Evolutionary conservation across 1,140 invertebrate species (phyloP), one percentile per base, ranked within the genome.

Genomic region (Drosophila auraria): DNA sequence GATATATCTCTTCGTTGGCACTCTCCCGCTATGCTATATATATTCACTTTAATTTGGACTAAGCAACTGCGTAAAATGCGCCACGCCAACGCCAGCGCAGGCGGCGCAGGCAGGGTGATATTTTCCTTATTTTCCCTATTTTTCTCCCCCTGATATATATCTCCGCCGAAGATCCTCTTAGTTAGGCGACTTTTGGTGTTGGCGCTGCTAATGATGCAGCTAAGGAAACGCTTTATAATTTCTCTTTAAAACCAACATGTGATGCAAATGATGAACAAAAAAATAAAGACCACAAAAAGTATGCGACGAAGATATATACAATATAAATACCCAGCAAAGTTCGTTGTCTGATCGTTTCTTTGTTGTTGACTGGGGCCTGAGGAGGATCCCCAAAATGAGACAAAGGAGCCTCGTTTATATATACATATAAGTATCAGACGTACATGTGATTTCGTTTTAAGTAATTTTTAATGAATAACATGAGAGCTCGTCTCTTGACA

Each of bases 151-250:
- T 11, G 8, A 42, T 17, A 51, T 30, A 40, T 40, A 42, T 62
- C 47, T 69, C 30, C 49, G 23, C 20, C 53, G 42, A 68, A 63
- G 58, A 68, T 68, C 30, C 68, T 57, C 54, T 30, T 89, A 89
- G 84, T 87, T 84, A 90, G 84, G 86, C 63, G 86, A 90, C 86
- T 91, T 90, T 91, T 90, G 86, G 86, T 90, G 86, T 90, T 90
- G 87, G 87, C 87, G 86, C 79, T 90, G 86, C 86, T 90, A 90
- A 90, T 90, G 86, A 90, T 90, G 86, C 86, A 90, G 86, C 86
- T 91, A 90, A 90, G 86, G 86, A 90, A 90, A 91, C 86, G 87
- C 86, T 90, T 90, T 90, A 90, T 90, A 90, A 90, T 90, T 90
- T 90, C 86, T 90, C 86, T 90, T 90, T 90, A 90, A 90, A 83